Conservation (phyloP, 2,113 vertebrate genomes). For the Junco hyemalis region DNA sequence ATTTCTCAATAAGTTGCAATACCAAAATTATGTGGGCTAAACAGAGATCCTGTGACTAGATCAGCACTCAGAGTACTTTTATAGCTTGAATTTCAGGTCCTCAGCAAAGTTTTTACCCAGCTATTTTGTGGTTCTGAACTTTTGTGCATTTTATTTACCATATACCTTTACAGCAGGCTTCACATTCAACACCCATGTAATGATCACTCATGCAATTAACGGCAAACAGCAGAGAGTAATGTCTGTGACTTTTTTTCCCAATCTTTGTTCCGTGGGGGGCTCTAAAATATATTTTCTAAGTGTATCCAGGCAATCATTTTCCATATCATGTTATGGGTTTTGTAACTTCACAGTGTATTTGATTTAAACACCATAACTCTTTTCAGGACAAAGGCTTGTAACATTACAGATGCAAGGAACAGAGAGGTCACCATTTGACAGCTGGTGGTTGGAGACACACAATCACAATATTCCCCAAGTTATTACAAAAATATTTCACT, state of each 20-base stretch:
- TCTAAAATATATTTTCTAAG: constrained; percentile 56
- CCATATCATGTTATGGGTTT: constrained; percentile 65
- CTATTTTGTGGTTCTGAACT: neutral
- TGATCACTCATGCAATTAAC: constrained; percentile 40
- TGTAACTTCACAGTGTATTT: constrained; percentile 67
- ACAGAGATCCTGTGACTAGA: neutral
- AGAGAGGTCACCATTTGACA: constrained; percentile 73
- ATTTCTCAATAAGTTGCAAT: constrained; percentile 26
- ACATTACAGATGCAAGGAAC: constrained; percentile 63
- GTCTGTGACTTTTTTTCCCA: neutral
- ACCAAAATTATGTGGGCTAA: neutral
- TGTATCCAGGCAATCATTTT: constrained; percentile 50
- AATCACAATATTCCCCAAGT: constrained; percentile 62
- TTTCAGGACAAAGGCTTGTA: constrained; percentile 72
- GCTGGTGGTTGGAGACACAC: constrained; percentile 63
- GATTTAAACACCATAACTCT: constrained; percentile 72
- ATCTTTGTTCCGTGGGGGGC: neutral
- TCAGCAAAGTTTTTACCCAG: neutral
- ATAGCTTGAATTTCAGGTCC: neutral
- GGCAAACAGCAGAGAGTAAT: constrained; percentile 37
- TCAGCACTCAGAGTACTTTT: neutral
- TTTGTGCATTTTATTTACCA: constrained; percentile 16
- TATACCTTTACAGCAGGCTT: neutral
- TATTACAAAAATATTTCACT: constrained; percentile 68
- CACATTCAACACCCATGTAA: neutral